Evolutionary conservation across 2,113 vertebrate species (phyloP), one percentile per base, ranked within the genome.

Genomic region (Dicrurus megarhynchus): DNA sequence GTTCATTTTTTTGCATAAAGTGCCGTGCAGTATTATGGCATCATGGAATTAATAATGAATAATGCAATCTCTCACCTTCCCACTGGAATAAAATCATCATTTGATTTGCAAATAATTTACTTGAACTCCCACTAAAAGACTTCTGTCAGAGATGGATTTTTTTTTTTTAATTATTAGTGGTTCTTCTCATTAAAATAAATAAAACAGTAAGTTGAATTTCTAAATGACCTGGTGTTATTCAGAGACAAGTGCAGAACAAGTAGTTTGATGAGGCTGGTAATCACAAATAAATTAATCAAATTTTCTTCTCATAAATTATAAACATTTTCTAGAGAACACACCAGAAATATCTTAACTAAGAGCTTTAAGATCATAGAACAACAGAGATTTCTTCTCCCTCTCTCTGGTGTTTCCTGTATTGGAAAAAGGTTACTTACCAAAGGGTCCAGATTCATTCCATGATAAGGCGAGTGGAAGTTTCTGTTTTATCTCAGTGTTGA

Each of bases 61-160:
- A 90, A 88, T 65, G 33, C 30, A 88, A 39, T 49, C 21, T 49
- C 67, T 75, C 53, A 84, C 50, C 42, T 90, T 88, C 71, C 83
- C 75, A 73, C 50, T 90, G 71, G 79, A 94, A 90, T 95, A 90
- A 91, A 93, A 85, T 67, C 7, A 77, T 63, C 1, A 0, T 78
- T 83, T 87, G 35, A 86, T 95, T 90, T 84, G 30, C 69, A 53
- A 95, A 92, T 84, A 86, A 70, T 93, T 95, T 89, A 85, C 73
- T 90, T 80, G 53, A 86, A 67, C 63, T 93, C 35, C 67, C 63
- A 82, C 49, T 81, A 77, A 84, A 93, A 88, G 33, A 33, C 9
- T 87, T 87, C 80, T 70, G 42, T 85, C 61, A 89, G 87, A 82
- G 30, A 85, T 55, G 19, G 61, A 92, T n/a, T n/a, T n/a, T n/a